Evolutionary conservation across 1,140 invertebrate species (phyloP).

Genomic region (Drosophila eugracilis): DNA sequence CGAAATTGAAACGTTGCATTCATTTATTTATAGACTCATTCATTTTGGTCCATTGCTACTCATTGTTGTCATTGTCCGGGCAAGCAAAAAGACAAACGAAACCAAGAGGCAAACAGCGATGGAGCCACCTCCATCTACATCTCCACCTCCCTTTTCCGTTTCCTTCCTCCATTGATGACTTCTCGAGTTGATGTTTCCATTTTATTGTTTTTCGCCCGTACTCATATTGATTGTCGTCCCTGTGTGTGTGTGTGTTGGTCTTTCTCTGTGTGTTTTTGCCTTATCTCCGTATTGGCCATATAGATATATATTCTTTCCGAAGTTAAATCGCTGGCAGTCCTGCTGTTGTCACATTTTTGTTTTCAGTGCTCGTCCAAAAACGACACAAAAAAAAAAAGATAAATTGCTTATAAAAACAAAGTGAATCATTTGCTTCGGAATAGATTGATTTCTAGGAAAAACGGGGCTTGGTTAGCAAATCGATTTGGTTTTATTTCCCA

Average conservation of each 20-base stretch:
- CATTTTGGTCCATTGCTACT: conserved; percentile 51
- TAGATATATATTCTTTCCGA: conserved; percentile 21
- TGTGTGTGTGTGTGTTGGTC: conserved; percentile 24
- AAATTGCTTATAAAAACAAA: conserved; percentile 53
- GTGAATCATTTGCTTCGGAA: conserved; percentile 36
- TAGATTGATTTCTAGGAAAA: neutral
- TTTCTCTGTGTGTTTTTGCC: conserved; percentile 24
- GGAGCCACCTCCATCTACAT: neutral
- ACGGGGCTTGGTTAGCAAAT: conserved; percentile 7
- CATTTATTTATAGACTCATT: conserved; percentile 58
- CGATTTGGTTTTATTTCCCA: conserved; percentile 11
- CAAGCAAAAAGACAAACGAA: conserved; percentile 14
- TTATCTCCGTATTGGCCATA: conserved; percentile 43
- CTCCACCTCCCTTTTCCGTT: neutral
- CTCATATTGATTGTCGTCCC: conserved; percentile 34
- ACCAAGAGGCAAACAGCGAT: conserved; percentile 19
- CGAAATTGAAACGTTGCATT: conserved; percentile 51
- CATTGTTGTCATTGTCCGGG: conserved; percentile 53
- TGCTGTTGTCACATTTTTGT: conserved; percentile 39
- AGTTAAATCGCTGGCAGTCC: conserved; percentile 45
- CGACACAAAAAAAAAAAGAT: conserved; percentile 12
- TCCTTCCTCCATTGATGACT: conserved; percentile 44
- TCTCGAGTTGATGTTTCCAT: conserved; percentile 59
- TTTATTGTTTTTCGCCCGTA: conserved; percentile 51
- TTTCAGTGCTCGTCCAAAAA: conserved; percentile 11